Base-by-base conservation (phyloP, 2,888 invertebrate species). In the Idaea dimidiata region DNA sequence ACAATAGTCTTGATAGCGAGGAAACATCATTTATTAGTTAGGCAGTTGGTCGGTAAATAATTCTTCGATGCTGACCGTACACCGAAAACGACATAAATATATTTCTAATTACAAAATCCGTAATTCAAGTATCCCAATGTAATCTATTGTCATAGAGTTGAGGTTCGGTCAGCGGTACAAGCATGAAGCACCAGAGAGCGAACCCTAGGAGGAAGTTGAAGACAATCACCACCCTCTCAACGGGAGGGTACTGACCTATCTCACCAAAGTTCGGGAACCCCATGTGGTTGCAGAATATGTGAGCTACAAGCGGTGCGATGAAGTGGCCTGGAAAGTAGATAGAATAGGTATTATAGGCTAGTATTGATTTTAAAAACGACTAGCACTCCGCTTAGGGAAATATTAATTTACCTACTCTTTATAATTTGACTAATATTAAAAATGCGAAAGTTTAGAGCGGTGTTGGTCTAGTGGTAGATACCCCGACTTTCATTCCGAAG, bases 271-370 rank as follows among this genome's bases (percentile, higher is more conserved):
- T 97, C 0, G 99, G 99, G 80, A 99, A 96, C 7, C 99, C 99
- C 97, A 99, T 98, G 86, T 97, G 97, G 87, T 99, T 99, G 88
- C 99, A 99, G 86, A 98, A 98, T 43, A 97, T 96, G 86, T 99
- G 99, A 1, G 96, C 98, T 16, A 97, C 86, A 73, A 98, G 95
- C 3, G 98, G 97, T 0, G 98, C 97, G 17, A 96, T 93, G 74
- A 99, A 95, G 84, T 99, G 98, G 54, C 98, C 98, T 95, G 91
- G 31, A 89, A 88, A 43, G 61, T 65, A 14, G 43, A 17, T 16
- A 32, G 33, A 14, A 57, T 2, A 59, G 62, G 14, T 16, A 56
- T 56, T 57, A 16, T 3, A 24, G 24, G 24, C 5, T 24, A 24
- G 24, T 24, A 24, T 24, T 5, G 24, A 24, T 24, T 24, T 24